These are phyloP conservation scores for Plebejus anna DNA, from an alignment of 2,888 invertebrate genomes.

Conservation along the genomic window DNA sequence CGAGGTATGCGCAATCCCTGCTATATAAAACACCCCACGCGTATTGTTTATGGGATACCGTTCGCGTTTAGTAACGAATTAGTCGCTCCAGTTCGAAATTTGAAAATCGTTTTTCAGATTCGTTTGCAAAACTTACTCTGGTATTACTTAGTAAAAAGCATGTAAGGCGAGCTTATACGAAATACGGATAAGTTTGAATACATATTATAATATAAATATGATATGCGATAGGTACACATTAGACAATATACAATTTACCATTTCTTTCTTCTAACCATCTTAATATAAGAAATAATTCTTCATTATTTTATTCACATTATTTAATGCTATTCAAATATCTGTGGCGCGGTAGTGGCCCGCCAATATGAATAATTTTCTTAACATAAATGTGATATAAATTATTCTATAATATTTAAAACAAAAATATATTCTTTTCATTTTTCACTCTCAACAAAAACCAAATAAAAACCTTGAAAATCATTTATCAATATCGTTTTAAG, in stretches of 20 bases:
- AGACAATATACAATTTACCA: not conserved
- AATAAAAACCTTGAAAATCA: constrained; percentile 29
- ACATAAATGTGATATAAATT: no score
- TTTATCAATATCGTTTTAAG: constrained; percentile 31
- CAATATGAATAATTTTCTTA: no score
- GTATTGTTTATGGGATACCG: constrained; percentile 59
- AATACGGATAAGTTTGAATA: no score
- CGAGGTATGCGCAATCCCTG: constrained; percentile 64
- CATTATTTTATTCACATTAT: not conserved
- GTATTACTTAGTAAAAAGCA: no score
- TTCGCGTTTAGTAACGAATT: constrained; percentile 39
- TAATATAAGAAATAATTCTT: not conserved
- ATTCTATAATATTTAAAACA: no score
- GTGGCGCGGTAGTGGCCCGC: no score
- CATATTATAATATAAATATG: not conserved
- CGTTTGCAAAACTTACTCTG: not conserved
- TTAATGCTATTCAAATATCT: not conserved
- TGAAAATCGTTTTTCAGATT: not conserved
- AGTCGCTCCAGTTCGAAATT: not conserved
- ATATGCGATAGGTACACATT: not conserved
- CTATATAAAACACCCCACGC: constrained; percentile 76
- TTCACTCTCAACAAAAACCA: not conserved
- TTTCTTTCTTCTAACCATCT: not conserved
- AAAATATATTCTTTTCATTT: no score
- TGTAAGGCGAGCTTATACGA: no score